Base-by-base conservation (phyloP, 23 tunicate genomes). In the Styela plicata region DNA sequence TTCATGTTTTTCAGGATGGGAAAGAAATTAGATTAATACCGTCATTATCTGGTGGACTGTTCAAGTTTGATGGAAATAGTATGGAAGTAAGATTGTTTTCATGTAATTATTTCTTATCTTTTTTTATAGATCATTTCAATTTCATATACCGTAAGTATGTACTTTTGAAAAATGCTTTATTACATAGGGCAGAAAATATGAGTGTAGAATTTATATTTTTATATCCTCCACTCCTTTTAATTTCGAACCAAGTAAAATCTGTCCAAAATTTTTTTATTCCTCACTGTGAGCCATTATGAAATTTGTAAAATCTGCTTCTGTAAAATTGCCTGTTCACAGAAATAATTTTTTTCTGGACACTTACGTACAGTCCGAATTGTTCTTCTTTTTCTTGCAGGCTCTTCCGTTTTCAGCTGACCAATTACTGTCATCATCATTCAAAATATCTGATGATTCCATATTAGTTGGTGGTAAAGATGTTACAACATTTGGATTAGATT, bases 321-420 rank as follows among this genome's bases (percentile, higher is more conserved):
- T 19, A 19, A 21, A 19, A 61, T 61, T 61, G 64, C 64, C 64
- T 19, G 19, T 61, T 61, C 21, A 61, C 21, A 61, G 19, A 61
- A 61, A 61, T 61, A 61, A 79, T 24, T 24, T 18, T 65, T n/a
- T 23, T 22, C 0, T n/a, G n/a, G n/a, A n/a, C n/a, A n/a, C n/a
- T n/a, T n/a, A n/a, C n/a, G n/a, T n/a, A n/a, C n/a, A n/a, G 24
- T 31, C 27, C 24, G 24, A 21, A 68, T 23, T 13, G 24, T 21
- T 31, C 73, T 17, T 68, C 17, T 24, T 16, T 68, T 16, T 68
- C 26, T 76, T 44, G 31, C 82, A 88, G 84, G 86, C 93, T 36
- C 79, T 93, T 29, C 93, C 93, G 10, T 87, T 93, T 79, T 81
- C 91, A 80, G 98, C 89, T n/a, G 98, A 93, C 35, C 83, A 84